phyloP scores from a whole-genome alignment of 2,113 vertebrate genomes.

The Hassar affinis region DNA sequence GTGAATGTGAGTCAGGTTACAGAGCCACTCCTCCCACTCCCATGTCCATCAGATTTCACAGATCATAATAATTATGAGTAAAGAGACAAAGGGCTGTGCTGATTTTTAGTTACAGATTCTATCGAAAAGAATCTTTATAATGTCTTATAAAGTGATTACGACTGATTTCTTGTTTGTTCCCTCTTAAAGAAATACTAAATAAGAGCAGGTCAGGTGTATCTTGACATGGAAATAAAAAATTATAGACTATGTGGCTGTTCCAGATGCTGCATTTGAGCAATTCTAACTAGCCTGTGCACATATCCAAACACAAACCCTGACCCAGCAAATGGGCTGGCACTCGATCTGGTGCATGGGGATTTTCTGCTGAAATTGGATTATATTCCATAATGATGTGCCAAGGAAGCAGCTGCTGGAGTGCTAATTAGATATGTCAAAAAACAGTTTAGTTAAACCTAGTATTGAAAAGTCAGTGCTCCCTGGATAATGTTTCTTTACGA shows the following conservation, averaged over 20 bases:
- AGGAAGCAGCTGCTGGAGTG: slow-evolving; percentile 69
- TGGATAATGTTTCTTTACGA: slow-evolving; percentile 52
- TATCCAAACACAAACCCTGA: slow-evolving; percentile 13
- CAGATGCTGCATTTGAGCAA: not conserved
- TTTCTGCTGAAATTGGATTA: slow-evolving; percentile 69
- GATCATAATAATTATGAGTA: not conserved
- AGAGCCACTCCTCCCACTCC: not conserved
- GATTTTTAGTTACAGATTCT: not conserved
- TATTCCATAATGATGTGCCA: slow-evolving; percentile 66
- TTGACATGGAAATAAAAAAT: not conserved
- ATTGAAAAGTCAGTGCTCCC: slow-evolving; percentile 65
- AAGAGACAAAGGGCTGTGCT: not conserved
- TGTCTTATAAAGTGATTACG: not conserved
- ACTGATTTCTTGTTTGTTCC: not conserved
- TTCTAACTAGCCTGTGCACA: slow-evolving; percentile 23
- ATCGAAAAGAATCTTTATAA: not conserved
- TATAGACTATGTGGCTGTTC: not conserved
- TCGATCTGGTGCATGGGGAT: slow-evolving; percentile 7
- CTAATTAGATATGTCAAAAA: slow-evolving; percentile 71
- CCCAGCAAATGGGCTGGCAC: slow-evolving; percentile 10
- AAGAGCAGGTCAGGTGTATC: slow-evolving; percentile 4
- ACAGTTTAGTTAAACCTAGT: slow-evolving; percentile 63
- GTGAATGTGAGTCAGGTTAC: slow-evolving; percentile 19
- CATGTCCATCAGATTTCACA: not conserved
- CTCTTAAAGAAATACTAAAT: not conserved